Base-by-base conservation (phyloP, 1,140 invertebrate species). In the Panagrolaimus sp. region DNA sequence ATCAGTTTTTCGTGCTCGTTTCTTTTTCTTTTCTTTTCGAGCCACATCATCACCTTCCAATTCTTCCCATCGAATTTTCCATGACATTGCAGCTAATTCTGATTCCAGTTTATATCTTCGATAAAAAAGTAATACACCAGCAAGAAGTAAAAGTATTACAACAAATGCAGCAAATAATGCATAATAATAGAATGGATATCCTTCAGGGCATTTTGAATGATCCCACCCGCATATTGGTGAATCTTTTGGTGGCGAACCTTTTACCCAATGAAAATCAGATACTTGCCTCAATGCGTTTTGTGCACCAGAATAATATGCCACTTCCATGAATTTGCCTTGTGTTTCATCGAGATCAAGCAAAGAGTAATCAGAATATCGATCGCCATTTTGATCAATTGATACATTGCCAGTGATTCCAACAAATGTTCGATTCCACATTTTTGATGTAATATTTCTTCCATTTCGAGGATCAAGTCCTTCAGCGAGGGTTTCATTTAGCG, bases 61-160 rank as follows among this genome's bases (percentile, higher is more conserved):
- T 71, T 96, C 92, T 67, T 89, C 88, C 87, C 90, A 91, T 71
- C 88, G 88, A 0, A 97, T 89, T 76, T 91, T 89, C 94, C 94
- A 97, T 23, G 90, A 92, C 92, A 95, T 95, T 42, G 92, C 92
- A 1, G 91, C 92, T 68, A 97, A 89, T 85, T 94, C 93, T 0
- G 90, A 89, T 84, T 96, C 93, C 23, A 93, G 84, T 80, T 91
- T 92, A 82, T 25, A 77, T 81, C 74, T 87, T 87, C 87, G 84
- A 81, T 87, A 88, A 63, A 88, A 84, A 75, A 88, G 84, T 53
- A 91, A 87, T 43, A 90, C 90, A 31, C 88, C 87, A 1, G 91
- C 86, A 0, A 88, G 85, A 66, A 93, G 87, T 1, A 91, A 85
- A 0, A 92, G 85, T 0, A 94, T 88, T 45, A 91, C 87, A 1